Evolutionary conservation across 2,888 invertebrate genomes (phyloP).

Genomic region (Spodoptera exigua): DNA sequence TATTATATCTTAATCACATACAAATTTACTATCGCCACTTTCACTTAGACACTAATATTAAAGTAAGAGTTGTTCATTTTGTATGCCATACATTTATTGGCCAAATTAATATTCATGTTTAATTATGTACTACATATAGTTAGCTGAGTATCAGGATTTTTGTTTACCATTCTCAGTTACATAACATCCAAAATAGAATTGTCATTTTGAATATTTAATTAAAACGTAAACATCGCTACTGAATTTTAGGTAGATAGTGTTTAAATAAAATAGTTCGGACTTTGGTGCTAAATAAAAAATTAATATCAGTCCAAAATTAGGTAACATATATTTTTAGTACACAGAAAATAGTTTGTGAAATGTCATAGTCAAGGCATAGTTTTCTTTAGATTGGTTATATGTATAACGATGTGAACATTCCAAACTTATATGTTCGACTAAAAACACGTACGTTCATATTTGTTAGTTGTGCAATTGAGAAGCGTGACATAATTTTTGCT

Average conservation of each 20-base stretch:
- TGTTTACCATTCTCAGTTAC: slow-evolving; percentile 25
- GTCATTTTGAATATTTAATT: slow-evolving; percentile 26
- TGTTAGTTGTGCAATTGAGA: slow-evolving; percentile 5
- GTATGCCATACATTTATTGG: slow-evolving; percentile 11
- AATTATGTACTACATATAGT: slow-evolving; percentile 16
- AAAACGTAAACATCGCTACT: slow-evolving; percentile 56
- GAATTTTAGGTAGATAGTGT: slow-evolving; percentile 73
- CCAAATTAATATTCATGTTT: slow-evolving; percentile 21
- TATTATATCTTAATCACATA: slow-evolving; percentile 5
- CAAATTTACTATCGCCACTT: slow-evolving; percentile 6
- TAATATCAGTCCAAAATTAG: slow-evolving; percentile 77
- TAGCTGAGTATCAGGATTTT: slow-evolving; percentile 28
- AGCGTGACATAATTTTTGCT: slow-evolving; percentile 18
- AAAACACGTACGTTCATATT: slow-evolving; percentile 6
- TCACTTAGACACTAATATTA: slow-evolving; percentile 10
- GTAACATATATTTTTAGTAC: slow-evolving; percentile 57
- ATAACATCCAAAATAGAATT: slow-evolving; percentile 12
- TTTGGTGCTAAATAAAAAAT: slow-evolving; percentile 84
- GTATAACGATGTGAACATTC: slow-evolving; percentile 18
- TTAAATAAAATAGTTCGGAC: slow-evolving; percentile 78
- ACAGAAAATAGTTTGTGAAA: slow-evolving; percentile 42
- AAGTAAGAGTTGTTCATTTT: slow-evolving; percentile 1
- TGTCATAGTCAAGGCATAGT: slow-evolving; percentile 27
- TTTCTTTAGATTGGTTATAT: slow-evolving; percentile 22
- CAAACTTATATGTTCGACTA: neutral